phyloP scores from a whole-genome alignment of 2,888 invertebrate genomes.

The Tetrapedia diversipes region DNA sequence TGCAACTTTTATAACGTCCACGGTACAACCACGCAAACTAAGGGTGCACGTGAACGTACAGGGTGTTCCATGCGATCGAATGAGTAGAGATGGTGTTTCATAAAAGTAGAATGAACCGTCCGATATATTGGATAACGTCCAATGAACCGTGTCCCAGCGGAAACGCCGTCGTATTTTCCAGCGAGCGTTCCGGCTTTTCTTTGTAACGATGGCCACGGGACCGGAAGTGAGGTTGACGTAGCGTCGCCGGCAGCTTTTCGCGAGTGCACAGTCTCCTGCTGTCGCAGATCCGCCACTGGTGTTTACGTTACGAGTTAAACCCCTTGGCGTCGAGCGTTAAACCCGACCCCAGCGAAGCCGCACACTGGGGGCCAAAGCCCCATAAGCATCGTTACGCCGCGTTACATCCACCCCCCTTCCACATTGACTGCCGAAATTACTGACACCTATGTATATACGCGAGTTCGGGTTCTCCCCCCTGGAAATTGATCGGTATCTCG shows the following conservation, averaged over 20 bases:
- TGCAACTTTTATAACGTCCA: background rate
- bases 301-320: conserved; percentile 76
- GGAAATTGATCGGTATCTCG: conserved; percentile 21
- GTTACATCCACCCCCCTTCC: conserved; percentile 66
- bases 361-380: conserved; percentile 74
- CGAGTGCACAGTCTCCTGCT: conserved; percentile 25
- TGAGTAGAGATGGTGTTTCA: no score
- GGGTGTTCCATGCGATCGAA: no score
- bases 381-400: conserved; percentile 76
- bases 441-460: conserved; percentile 13
- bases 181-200: conserved; percentile 28
- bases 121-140: no score
- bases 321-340: conserved; percentile 73
- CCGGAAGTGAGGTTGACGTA: conserved; percentile 22
- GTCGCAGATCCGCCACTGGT: conserved; percentile 63
- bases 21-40: no score
- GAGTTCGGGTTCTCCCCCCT: conserved; percentile 11
- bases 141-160: conserved; percentile 35
- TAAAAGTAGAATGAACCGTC: no score
- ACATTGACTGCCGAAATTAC: conserved; percentile 39
- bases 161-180: conserved; percentile 36
- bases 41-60: no score
- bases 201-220: conserved; percentile 25
- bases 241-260: conserved; percentile 18
- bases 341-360: conserved; percentile 72